phyloP scores from a whole-genome alignment of 92 coral and sea anemone species.

The Epizoanthus fatuus region DNA sequence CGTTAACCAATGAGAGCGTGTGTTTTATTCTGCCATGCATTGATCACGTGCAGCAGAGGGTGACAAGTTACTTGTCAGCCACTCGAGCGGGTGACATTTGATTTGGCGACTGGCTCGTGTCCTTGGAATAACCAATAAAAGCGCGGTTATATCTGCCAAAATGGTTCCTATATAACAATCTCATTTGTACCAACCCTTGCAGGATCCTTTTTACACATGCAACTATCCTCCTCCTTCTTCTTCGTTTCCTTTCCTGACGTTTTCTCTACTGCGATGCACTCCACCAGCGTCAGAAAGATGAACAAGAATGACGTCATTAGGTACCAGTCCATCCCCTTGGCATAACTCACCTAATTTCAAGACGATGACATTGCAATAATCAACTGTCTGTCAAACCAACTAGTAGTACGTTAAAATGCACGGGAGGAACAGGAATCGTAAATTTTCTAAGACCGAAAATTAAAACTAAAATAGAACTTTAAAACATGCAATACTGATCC shows the following conservation, averaged over 20 bases:
- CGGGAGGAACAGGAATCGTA: no score
- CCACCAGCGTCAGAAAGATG: slow-evolving; percentile 81
- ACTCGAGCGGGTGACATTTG: no score
- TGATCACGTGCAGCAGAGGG: no score
- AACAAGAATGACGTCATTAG: slow-evolving; percentile 84
- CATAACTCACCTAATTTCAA: slow-evolving; percentile 76
- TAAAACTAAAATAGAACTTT: no score
- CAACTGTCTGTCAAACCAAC: no score
- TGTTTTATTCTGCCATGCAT: no score
- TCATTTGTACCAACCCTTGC: slow-evolving; percentile 38
- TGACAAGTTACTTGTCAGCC: no score
- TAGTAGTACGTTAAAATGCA: no score
- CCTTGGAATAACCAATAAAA: neutral
- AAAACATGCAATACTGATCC: no score
- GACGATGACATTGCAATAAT: neutral
- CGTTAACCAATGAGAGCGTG: no score
- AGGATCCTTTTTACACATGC: neutral
- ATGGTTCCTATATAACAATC: neutral
- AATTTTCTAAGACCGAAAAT: no score
- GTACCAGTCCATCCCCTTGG: slow-evolving; percentile 87
- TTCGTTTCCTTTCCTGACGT: slow-evolving; percentile 45
- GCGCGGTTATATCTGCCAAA: neutral
- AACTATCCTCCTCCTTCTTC: slow-evolving; percentile 6
- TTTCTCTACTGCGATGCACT: slow-evolving; percentile 82
- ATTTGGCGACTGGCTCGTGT: no score